A percentile compares a stretch with the other conserved stretches of the same genome.
phyloP scores from a whole-genome alignment of 2,888 invertebrate genomes.

The Tiliacea citrago region DNA sequence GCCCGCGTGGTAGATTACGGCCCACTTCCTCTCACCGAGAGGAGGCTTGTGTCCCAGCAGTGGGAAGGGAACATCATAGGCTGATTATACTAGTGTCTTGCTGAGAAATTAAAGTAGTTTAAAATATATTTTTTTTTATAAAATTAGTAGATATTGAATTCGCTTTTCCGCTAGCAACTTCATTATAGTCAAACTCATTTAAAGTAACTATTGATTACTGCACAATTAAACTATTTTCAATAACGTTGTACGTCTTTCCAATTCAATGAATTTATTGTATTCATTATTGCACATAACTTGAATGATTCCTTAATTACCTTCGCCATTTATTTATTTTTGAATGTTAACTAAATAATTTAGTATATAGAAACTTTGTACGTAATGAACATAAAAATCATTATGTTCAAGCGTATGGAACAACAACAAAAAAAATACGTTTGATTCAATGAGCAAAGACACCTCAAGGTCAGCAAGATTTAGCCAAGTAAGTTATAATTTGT shows the following conservation, averaged over 20 bases:
- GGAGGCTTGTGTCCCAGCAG: no score
- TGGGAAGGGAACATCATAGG: no score
- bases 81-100: no score
- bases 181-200: not conserved
- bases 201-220: not conserved
- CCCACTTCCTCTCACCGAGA: no score
- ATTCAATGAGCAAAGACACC: slow-evolving; percentile 68
- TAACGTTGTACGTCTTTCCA: not conserved
- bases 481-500: slow-evolving; percentile 55
- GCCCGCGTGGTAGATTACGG: no score
- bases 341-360: slow-evolving; percentile 53
- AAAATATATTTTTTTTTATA: no score
- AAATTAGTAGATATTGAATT: no score
- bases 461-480: slow-evolving; percentile 70
- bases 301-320: slow-evolving; percentile 11
- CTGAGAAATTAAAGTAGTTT: no score
- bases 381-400: slow-evolving; percentile 68
- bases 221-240: not conserved
- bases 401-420: slow-evolving; percentile 50
- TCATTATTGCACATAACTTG: not conserved
- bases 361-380: slow-evolving; percentile 35
- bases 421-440: slow-evolving; percentile 67
- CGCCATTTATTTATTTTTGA: slow-evolving; percentile 28
- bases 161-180: no score
- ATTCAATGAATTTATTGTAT: not conserved